Conservation (phyloP, 2,888 invertebrate species). For the Eristalinus sepulchralis region DNA sequence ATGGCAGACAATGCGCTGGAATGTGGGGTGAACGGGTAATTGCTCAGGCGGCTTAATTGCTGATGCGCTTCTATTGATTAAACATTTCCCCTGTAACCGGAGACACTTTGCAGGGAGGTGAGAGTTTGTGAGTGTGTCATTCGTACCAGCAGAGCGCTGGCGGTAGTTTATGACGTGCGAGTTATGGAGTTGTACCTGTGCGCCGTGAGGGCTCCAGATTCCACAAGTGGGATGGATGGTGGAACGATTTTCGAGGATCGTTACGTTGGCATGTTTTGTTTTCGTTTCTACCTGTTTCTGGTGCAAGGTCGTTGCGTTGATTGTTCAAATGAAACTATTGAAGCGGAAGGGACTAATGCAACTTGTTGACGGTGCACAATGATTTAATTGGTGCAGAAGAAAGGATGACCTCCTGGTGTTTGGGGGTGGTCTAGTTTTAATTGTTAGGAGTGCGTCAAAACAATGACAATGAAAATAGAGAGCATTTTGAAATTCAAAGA, state of each 20-base stretch:
- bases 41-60: constrained; percentile 30
- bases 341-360: not conserved
- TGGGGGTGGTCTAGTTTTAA: not conserved
- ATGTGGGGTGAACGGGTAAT: constrained; percentile 8
- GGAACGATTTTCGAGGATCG: not conserved
- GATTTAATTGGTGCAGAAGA: not conserved
- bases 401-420: not conserved
- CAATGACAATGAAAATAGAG: not conserved
- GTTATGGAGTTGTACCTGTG: not conserved
- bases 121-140: not conserved
- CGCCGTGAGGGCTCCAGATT: not conserved
- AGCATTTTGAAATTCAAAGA: too few relatives aligned
- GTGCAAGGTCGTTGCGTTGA: not conserved
- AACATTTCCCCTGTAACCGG: not conserved
- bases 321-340: not conserved
- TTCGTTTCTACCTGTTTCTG: not conserved
- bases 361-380: not conserved
- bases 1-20: constrained; percentile 22
- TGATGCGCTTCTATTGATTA: not conserved
- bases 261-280: not conserved
- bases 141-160: not conserved
- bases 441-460: not conserved
- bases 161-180: not conserved
- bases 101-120: not conserved
- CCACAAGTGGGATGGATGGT: not conserved